Percentiles rank a stretch among this genome's conserved stretches.
Conservation (phyloP, 2,797 vertebrate species). For the Petrocephalus sullivani region DNA sequence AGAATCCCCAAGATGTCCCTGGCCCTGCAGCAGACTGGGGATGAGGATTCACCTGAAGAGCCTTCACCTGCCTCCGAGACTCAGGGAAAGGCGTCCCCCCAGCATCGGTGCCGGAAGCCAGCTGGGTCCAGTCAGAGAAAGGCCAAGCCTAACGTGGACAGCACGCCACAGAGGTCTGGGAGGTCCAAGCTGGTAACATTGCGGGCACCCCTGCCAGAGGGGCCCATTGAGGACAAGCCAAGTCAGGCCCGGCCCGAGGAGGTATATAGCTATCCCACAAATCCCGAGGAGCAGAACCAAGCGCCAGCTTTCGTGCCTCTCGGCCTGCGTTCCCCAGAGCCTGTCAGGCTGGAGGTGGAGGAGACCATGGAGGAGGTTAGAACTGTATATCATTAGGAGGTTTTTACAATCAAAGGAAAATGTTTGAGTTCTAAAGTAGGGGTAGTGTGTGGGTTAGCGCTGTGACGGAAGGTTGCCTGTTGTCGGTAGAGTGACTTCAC, state of each 20-base stretch:
- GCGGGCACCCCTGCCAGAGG: slow-evolving; percentile 66
- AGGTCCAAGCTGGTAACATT: slow-evolving; percentile 73
- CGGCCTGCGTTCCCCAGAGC: slow-evolving; percentile 70
- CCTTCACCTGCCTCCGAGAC: slow-evolving; percentile 22
- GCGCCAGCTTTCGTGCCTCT: slow-evolving; percentile 77
- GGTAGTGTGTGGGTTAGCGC: neutral
- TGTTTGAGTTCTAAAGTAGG: neutral
- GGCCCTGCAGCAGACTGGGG: slow-evolving; percentile 51
- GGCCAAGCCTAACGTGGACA: slow-evolving; percentile 43
- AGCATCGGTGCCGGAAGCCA: slow-evolving; percentile 33
- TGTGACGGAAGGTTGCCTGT: neutral
- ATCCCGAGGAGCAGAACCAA: slow-evolving; percentile 66
- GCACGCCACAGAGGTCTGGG: slow-evolving; percentile 34
- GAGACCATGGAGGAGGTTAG: slow-evolving; percentile 88
- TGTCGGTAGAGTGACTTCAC: neutral
- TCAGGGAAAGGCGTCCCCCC: slow-evolving; percentile 8
- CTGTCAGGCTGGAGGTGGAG: slow-evolving; percentile 69
- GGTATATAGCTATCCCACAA: slow-evolving; percentile 47
- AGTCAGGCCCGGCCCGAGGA: slow-evolving; percentile 46
- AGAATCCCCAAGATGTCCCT: slow-evolving; percentile 61
- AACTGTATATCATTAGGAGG: neutral
- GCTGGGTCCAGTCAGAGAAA: slow-evolving; percentile 46
- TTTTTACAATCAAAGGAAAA: neutral
- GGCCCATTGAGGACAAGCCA: slow-evolving; percentile 59
- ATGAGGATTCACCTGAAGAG: slow-evolving; percentile 45